phyloP scores from a whole-genome alignment of 2,797 vertebrate genomes.

The Pogoniulus pusillus region DNA sequence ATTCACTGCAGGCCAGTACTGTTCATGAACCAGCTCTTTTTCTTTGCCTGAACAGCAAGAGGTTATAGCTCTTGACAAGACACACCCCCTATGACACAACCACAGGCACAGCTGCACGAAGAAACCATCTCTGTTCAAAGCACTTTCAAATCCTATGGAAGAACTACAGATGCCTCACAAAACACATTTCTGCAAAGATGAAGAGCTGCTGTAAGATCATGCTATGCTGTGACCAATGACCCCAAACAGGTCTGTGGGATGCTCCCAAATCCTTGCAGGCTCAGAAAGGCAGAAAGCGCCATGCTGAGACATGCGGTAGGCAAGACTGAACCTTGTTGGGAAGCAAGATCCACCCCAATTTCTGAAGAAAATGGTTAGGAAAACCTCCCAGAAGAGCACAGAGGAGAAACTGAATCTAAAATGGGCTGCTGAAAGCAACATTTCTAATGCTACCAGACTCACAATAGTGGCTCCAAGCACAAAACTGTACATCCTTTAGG shows the following conservation, averaged over 20 bases:
- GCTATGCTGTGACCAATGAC: not conserved
- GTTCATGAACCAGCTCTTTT: not conserved
- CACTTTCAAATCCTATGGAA: not conserved
- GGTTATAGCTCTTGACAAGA: not conserved
- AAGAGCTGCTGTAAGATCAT: not conserved
- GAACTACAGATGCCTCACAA: not conserved
- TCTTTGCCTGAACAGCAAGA: not conserved
- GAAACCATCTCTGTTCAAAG: not conserved
- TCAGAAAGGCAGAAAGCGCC: not conserved
- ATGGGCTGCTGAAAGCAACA: not conserved
- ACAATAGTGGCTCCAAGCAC: not conserved
- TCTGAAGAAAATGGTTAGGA: not conserved
- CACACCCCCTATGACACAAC: not conserved
- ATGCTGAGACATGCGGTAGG: not conserved
- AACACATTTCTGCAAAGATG: not conserved
- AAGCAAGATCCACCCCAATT: not conserved
- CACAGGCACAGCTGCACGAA: not conserved
- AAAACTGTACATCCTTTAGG: not conserved
- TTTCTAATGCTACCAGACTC: not conserved
- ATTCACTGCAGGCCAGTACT: not conserved
- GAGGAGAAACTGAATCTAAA: not conserved
- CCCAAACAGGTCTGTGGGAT: not conserved
- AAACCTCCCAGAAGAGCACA: not conserved
- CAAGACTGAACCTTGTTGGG: not conserved
- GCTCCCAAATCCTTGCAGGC: not conserved